phyloP scores from a whole-genome alignment of 2,888 invertebrate species.

The Mythimna ferrago region DNA sequence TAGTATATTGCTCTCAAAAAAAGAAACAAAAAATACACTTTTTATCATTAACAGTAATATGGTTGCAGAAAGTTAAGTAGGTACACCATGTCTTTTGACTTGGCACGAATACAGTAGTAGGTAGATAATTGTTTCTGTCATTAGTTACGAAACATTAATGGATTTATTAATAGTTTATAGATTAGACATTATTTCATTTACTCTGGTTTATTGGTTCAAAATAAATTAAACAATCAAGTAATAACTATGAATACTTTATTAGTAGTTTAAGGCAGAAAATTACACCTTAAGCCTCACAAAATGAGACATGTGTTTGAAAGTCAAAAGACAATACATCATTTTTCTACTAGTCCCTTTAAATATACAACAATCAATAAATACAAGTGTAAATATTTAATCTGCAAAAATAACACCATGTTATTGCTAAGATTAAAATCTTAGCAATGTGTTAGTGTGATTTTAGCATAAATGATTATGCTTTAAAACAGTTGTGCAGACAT shows the following conservation, averaged over 20 bases:
- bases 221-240: slow-evolving; percentile 37
- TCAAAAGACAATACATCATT: slow-evolving; percentile 58
- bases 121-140: background rate
- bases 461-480: slow-evolving; percentile 9
- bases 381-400: slow-evolving; percentile 59
- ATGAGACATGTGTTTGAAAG: slow-evolving; percentile 51
- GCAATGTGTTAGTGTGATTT: too few relatives aligned
- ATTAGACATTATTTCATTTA: background rate
- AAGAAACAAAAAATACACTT: background rate
- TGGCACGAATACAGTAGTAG: background rate
- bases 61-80: background rate
- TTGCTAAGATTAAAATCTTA: slow-evolving; percentile 35
- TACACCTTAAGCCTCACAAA: slow-evolving; percentile 53
- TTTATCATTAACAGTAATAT: background rate
- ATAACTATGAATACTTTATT: slow-evolving; percentile 65
- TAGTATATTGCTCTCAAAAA: too few relatives aligned
- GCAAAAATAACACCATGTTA: slow-evolving; percentile 50
- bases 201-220: background rate
- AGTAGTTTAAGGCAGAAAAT: slow-evolving; percentile 61
- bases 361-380: slow-evolving; percentile 67
- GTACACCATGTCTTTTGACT: too few relatives aligned
- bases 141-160: slow-evolving; percentile 2
- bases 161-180: background rate
- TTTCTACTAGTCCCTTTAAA: slow-evolving; percentile 44
- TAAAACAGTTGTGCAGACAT: slow-evolving; percentile 54